phyloP scores from a whole-genome alignment of 1,140 invertebrate species.

The Drosophila kikkawai region DNA sequence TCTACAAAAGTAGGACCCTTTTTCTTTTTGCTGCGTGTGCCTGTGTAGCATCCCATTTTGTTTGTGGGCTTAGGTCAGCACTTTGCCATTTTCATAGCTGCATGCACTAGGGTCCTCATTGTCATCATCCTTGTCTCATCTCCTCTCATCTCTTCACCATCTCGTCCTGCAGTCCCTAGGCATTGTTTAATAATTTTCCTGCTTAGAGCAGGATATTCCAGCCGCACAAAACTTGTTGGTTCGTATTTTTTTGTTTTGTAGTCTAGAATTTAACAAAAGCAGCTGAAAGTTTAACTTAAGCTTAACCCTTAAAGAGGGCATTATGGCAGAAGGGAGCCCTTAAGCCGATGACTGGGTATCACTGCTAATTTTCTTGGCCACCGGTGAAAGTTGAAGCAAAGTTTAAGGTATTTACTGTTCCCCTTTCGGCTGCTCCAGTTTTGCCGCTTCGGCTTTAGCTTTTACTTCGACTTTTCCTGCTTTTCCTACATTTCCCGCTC shows the following conservation, averaged over 20 bases:
- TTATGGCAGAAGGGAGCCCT: conserved; percentile 13
- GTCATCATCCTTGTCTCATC: conserved; percentile 34
- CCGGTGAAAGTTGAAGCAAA: conserved; percentile 37
- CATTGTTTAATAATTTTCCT: conserved; percentile 79
- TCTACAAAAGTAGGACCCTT: background rate
- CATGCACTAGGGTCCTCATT: conserved; percentile 59
- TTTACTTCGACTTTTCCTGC: background rate
- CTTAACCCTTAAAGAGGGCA: conserved; percentile 45
- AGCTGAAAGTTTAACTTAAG: conserved; percentile 34
- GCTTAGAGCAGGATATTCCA: conserved; percentile 47
- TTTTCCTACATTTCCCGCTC: background rate
- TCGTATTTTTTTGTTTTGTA: conserved; percentile 11
- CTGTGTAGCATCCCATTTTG: conserved; percentile 39
- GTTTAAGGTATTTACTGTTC: conserved; percentile 42
- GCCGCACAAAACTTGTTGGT: conserved; percentile 36
- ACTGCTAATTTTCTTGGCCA: conserved; percentile 49
- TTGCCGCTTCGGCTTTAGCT: background rate
- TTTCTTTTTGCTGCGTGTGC: conserved; percentile 18
- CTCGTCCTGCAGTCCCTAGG: conserved; percentile 18
- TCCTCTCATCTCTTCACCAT: background rate
- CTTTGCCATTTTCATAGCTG: conserved; percentile 65
- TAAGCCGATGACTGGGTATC: conserved; percentile 46
- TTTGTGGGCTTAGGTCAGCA: conserved; percentile 67
- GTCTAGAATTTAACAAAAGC: conserved; percentile 27
- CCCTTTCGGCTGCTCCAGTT: conserved; percentile 6